Evolutionary conservation across 2,113 vertebrate genomes (phyloP).

Genomic region (Cinclus mexicanus): DNA sequence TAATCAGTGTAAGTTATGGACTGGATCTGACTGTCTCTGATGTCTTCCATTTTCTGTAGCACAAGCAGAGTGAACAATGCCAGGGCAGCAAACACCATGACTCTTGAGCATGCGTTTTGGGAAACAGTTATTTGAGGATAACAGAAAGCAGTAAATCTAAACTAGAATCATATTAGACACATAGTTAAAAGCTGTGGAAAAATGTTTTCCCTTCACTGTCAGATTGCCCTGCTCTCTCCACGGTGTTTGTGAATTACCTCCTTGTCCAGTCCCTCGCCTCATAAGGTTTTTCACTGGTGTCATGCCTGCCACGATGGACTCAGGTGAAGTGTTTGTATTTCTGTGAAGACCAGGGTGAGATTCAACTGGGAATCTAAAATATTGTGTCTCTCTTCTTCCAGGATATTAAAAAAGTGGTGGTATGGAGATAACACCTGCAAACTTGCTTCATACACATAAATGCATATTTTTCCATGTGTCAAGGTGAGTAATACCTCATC

Average conservation of each 20-base stretch:
- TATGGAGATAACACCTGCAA: not conserved
- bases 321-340: not conserved
- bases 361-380: not conserved
- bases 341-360: not conserved
- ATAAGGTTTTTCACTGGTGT: not conserved
- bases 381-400: not conserved
- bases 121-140: not conserved
- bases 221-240: not conserved
- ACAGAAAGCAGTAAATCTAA: not conserved
- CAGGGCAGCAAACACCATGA: not conserved
- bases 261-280: not conserved
- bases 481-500: not conserved
- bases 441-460: not conserved
- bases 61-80: not conserved
- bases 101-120: not conserved
- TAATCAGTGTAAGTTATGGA: not conserved
- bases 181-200: not conserved
- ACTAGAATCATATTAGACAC: not conserved
- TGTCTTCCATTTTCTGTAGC: not conserved
- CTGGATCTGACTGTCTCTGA: not conserved
- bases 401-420: not conserved
- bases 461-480: not conserved
- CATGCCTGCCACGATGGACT: not conserved
- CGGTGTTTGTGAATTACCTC: not conserved
- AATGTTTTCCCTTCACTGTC: not conserved